Conservation (phyloP, 2,113 vertebrate species). For the Xyrauchen texanus region DNA sequence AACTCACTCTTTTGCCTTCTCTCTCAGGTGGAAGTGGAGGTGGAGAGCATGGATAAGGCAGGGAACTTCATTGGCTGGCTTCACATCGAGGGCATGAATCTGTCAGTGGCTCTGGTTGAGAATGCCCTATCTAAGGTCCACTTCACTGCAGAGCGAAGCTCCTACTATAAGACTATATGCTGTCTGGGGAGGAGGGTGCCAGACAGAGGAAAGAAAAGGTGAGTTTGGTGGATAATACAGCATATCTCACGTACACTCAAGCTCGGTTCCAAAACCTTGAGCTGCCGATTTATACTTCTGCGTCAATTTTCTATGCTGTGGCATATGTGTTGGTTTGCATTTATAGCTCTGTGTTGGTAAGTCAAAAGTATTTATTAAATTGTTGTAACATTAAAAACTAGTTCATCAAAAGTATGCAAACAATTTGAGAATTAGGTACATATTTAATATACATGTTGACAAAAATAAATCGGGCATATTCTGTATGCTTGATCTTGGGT, state of each 20-base stretch:
- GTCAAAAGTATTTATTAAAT: no score
- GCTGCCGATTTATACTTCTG: neutral
- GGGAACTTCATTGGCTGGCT: conserved; percentile 99
- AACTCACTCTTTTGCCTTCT: conserved; percentile 36
- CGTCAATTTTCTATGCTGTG: no score
- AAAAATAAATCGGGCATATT: no score
- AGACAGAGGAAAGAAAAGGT: conserved; percentile 93
- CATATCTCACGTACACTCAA: neutral
- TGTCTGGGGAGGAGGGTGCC: conserved; percentile 84
- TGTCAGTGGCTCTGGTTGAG: conserved; percentile 92
- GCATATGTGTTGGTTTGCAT: no score
- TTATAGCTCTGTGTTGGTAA: no score
- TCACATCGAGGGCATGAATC: conserved; percentile 89
- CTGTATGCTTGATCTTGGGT: no score
- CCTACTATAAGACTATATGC: conserved; percentile 89
- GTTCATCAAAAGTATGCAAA: no score
- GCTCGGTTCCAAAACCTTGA: neutral
- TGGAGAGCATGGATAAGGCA: conserved; percentile 98
- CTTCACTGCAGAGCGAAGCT: conserved; percentile 93
- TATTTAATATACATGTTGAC: no score
- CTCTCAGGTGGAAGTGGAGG: conserved; percentile 92
- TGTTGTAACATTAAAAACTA: no score
- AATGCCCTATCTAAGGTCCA: conserved; percentile 93
- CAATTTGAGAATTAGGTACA: no score
- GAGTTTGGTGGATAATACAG: neutral